A percentile compares a stretch with the other conserved stretches of the same genome.
phyloP scores from a whole-genome alignment of 2,888 invertebrate species.

The Sylvicola fuscatus region DNA sequence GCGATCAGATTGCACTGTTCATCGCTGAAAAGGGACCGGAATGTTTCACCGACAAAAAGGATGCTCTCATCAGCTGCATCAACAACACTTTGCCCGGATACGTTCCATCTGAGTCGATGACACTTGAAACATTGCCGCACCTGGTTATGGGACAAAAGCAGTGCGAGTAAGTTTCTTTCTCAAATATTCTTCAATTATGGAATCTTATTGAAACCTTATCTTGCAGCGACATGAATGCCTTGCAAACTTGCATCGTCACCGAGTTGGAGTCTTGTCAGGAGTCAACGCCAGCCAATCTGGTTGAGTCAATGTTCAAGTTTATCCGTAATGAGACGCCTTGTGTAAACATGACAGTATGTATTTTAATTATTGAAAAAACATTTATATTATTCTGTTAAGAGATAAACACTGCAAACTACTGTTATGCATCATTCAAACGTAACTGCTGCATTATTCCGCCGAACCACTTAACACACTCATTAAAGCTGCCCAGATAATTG shows the following conservation, averaged over 20 bases:
- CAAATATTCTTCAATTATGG: neutral
- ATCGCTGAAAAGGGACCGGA: constrained; percentile 65
- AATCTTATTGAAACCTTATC: neutral
- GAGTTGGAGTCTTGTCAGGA: constrained; percentile 38
- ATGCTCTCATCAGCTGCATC: constrained; percentile 38
- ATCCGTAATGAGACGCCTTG: constrained; percentile 48
- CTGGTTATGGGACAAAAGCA: constrained; percentile 35
- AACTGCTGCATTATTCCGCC: no score
- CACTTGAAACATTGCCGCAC: constrained; percentile 31
- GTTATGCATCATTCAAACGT: no score
- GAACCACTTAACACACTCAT: no score
- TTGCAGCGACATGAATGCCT: constrained; percentile 13
- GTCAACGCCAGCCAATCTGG: constrained; percentile 60
- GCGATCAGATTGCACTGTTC: constrained; percentile 64
- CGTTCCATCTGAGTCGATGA: constrained; percentile 24
- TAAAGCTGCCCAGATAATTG: no score
- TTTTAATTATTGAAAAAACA: no score
- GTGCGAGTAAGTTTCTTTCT: constrained; percentile 12
- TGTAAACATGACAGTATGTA: constrained; percentile 2
- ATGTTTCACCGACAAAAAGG: constrained; percentile 39
- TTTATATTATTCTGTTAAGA: no score
- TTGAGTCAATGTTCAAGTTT: constrained; percentile 52
- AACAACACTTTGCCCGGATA: constrained; percentile 37
- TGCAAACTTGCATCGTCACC: constrained; percentile 17
- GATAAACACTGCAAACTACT: no score